A percentile compares a stretch with the other conserved stretches of the same genome.
Conservation (phyloP, 2,888 invertebrate species). For the Tetrapedia diversipes region DNA sequence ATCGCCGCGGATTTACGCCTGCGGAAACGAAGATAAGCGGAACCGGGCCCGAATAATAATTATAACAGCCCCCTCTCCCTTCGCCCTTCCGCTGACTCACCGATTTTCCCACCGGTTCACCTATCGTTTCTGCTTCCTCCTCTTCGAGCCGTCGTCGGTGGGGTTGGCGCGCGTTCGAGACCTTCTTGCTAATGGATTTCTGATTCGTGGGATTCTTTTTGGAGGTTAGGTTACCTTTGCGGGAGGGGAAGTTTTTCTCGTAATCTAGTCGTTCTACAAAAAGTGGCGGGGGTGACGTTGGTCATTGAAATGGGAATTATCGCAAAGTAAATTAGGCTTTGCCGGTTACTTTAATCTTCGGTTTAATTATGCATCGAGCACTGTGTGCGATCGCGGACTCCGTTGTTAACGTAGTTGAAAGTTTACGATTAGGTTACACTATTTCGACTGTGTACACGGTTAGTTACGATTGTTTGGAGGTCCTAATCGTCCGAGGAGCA, state of each 20-base stretch:
- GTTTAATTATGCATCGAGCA: too few species aligned
- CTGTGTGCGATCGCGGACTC: too few species aligned
- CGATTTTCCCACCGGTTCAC: constrained; percentile 12
- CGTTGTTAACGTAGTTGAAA: too few species aligned
- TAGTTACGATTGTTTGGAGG: background rate
- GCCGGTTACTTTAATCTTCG: too few species aligned
- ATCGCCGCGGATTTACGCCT: constrained; percentile 60
- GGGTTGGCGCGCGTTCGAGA: background rate
- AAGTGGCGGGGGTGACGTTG: too few species aligned
- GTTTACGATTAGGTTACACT: background rate
- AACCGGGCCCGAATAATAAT: constrained; percentile 54
- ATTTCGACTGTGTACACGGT: background rate
- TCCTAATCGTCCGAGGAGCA: background rate
- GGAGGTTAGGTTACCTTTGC: too few species aligned
- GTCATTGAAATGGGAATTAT: background rate
- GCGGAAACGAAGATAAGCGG: constrained; percentile 59
- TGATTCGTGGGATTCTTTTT: background rate
- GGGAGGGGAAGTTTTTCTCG: background rate
- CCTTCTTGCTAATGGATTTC: background rate
- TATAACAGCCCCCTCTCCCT: constrained; percentile 10
- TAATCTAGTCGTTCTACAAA: too few species aligned
- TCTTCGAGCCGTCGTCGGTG: too few species aligned
- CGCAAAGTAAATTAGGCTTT: too few species aligned
- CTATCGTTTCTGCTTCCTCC: background rate
- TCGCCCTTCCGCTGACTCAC: background rate